Percentiles rank a stretch among this genome's conserved stretches.
Evolutionary conservation across 2,888 invertebrate genomes (phyloP).

Genomic region (Candidula unifasciata): DNA sequence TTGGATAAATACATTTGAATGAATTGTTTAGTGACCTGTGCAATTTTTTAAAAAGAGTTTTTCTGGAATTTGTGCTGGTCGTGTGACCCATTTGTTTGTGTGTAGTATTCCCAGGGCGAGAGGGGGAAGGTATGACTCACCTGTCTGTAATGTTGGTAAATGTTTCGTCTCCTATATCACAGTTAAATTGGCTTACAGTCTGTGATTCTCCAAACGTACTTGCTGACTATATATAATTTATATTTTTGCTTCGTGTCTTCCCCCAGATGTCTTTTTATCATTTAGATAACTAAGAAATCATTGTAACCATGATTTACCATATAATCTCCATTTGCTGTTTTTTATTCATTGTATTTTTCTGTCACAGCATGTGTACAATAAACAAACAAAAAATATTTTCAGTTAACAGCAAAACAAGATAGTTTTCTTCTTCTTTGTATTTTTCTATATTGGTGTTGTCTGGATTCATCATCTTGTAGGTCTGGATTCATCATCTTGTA

Average conservation of each 20-base stretch:
- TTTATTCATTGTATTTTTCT: constrained; percentile 16
- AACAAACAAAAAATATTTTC: not conserved
- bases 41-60: no score
- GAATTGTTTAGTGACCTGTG: no score
- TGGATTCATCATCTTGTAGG: not conserved
- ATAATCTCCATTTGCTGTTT: constrained; percentile 29
- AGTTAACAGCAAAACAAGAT: not conserved
- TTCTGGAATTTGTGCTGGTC: no score
- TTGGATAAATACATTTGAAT: no score
- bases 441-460: not conserved
- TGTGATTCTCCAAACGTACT: not conserved
- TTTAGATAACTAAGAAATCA: not conserved
- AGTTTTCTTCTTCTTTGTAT: not conserved
- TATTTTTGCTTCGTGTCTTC: not conserved
- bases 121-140: no score
- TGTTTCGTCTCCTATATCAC: no score
- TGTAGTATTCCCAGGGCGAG: no score
- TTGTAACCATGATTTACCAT: not conserved
- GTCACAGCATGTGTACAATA: constrained; percentile 24
- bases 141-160: no score
- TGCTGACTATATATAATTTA: not conserved
- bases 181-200: no score
- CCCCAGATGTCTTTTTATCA: not conserved
- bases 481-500: not conserved
- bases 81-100: no score